phyloP scores from a whole-genome alignment of 2,113 vertebrate genomes.

The Bos javanicus region DNA sequence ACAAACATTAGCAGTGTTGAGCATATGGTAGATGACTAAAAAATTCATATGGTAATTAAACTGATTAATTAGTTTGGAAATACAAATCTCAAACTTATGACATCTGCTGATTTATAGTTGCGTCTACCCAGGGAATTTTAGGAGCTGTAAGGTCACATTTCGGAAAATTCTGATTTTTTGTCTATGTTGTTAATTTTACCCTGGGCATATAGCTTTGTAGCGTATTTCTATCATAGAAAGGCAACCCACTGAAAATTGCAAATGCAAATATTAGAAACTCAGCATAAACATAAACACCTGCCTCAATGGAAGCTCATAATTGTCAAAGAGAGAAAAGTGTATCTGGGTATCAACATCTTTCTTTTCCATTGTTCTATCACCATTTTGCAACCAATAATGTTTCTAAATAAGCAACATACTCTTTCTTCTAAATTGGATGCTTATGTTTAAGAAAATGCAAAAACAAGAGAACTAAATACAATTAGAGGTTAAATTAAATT shows the following conservation, averaged over 20 bases:
- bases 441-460: constrained; percentile 13
- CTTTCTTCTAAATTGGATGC: not conserved
- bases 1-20: not conserved
- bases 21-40: not conserved
- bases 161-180: not conserved
- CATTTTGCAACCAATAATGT: not conserved
- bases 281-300: not conserved
- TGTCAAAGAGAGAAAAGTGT: not conserved
- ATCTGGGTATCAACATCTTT: not conserved
- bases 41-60: not conserved
- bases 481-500: not conserved
- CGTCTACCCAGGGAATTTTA: not conserved
- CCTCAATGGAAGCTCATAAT: not conserved
- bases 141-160: not conserved
- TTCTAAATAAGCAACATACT: constrained; percentile 5
- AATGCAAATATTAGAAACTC: constrained; percentile 2
- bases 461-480: not conserved
- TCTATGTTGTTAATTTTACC: not conserved
- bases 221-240: constrained; percentile 20
- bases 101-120: not conserved
- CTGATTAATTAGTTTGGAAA: not conserved
- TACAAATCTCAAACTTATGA: not conserved
- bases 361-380: not conserved
- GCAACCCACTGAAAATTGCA: not conserved
- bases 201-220: not conserved